Conservation (phyloP, 2,113 vertebrate genomes). For the Mixornis gularis region DNA sequence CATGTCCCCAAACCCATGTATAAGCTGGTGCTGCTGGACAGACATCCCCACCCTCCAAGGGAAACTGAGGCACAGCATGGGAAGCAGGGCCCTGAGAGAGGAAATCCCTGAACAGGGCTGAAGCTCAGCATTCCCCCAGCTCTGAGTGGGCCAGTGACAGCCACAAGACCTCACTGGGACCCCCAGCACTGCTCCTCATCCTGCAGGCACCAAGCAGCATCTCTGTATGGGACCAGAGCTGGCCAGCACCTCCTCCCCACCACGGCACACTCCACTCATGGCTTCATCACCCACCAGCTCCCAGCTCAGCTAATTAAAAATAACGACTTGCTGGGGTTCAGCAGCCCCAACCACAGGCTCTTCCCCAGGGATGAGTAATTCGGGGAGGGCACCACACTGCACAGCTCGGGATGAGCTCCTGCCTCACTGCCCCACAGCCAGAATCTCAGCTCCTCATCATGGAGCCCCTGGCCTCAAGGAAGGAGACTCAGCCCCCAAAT, state of each 20-base stretch:
- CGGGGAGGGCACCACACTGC: rapidly evolving
- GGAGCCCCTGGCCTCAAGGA: rapidly evolving
- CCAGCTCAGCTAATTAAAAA: neutral
- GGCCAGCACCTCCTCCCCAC: neutral
- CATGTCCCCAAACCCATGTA: neutral
- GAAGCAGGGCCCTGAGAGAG: neutral
- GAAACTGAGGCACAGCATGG: neutral
- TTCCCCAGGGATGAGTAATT: neutral
- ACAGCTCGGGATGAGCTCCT: neutral
- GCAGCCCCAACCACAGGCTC: neutral
- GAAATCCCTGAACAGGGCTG: neutral
- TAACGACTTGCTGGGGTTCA: neutral
- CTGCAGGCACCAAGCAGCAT: rapidly evolving
- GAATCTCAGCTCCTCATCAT: rapidly evolving
- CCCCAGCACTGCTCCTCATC: neutral
- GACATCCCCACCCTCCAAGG: rapidly evolving
- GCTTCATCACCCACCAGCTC: neutral
- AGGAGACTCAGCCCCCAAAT: rapidly evolving
- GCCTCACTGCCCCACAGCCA: rapidly evolving
- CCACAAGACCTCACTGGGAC: rapidly evolving
- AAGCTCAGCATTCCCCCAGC: neutral
- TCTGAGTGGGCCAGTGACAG: neutral
- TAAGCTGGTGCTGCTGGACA: rapidly evolving
- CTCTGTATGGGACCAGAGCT: neutral
- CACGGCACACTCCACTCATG: rapidly evolving